Percentiles rank a stretch among this genome's conserved stretches.
These are phyloP conservation scores for Eristalis tenax DNA, from an alignment of 2,888 invertebrate species.

Conservation along the genomic window DNA sequence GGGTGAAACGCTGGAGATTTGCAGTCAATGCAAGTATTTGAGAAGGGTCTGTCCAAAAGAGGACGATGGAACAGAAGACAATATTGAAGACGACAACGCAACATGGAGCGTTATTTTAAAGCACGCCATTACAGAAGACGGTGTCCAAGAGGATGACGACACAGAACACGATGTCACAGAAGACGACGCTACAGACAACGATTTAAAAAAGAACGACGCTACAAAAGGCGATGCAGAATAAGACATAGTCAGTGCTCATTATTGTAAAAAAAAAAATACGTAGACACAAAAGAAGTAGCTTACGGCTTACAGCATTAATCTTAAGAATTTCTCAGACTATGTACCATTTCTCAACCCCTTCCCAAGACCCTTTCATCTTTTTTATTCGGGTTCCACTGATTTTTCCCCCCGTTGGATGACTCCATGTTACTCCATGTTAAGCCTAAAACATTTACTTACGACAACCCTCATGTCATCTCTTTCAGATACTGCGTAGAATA, in stretches of 20 bases:
- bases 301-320: neutral
- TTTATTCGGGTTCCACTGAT: neutral
- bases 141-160: no score
- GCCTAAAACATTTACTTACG: neutral
- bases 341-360: neutral
- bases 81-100: neutral
- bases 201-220: neutral
- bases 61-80: neutral
- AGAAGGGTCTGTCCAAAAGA: neutral
- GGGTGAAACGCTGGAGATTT: no score
- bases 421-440: neutral
- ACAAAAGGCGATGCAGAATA: neutral
- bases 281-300: neutral
- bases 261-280: no score
- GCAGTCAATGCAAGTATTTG: no score
- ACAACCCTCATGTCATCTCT: constrained; percentile 70
- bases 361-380: neutral
- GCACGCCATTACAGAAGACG: neutral
- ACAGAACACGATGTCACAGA: neutral
- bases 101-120: neutral
- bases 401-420: no score
- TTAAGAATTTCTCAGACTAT: no score
- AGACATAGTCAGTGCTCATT: neutral
- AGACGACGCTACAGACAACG: neutral
- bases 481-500: constrained; percentile 94